Percentiles rank a stretch among this genome's conserved stretches.
Conservation (phyloP, 2,113 vertebrate species). For the Stomatorhinus ivindoensis region DNA sequence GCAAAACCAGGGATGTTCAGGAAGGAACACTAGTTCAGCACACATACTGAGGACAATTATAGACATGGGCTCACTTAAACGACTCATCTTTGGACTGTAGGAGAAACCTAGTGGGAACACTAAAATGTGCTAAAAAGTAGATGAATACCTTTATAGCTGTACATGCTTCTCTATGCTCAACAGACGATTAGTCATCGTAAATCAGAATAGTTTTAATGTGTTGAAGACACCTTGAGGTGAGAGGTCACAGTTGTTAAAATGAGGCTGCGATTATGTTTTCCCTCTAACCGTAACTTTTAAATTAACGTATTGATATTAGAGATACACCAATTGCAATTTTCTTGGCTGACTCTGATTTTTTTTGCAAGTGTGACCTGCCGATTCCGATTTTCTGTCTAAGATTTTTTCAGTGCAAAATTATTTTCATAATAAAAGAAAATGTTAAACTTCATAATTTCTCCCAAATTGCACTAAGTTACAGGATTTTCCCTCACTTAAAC, state of each 20-base stretch:
- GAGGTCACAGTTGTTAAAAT: neutral
- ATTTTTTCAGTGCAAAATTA: too few species aligned
- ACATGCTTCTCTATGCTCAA: neutral
- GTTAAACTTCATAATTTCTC: too few species aligned
- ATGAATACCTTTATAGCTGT: neutral
- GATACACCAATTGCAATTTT: too few species aligned
- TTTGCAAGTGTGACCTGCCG: too few species aligned
- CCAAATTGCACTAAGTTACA: too few species aligned
- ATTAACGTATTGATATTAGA: neutral
- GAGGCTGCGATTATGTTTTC: neutral
- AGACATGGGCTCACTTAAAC: neutral
- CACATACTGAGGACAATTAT: neutral
- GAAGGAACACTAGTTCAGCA: neutral
- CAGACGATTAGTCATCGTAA: neutral
- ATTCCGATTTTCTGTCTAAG: too few species aligned
- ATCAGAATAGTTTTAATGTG: neutral
- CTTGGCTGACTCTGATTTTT: too few species aligned
- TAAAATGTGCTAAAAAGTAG: neutral
- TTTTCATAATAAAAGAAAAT: too few species aligned
- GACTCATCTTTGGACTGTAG: neutral
- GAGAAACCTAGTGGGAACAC: neutral
- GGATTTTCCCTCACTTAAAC: too few species aligned
- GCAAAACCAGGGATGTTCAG: neutral
- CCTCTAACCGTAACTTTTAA: neutral
- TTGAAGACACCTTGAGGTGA: neutral